Evolutionary conservation across 2,888 invertebrate genomes (phyloP).

Genomic region (Piscicola geometra): DNA sequence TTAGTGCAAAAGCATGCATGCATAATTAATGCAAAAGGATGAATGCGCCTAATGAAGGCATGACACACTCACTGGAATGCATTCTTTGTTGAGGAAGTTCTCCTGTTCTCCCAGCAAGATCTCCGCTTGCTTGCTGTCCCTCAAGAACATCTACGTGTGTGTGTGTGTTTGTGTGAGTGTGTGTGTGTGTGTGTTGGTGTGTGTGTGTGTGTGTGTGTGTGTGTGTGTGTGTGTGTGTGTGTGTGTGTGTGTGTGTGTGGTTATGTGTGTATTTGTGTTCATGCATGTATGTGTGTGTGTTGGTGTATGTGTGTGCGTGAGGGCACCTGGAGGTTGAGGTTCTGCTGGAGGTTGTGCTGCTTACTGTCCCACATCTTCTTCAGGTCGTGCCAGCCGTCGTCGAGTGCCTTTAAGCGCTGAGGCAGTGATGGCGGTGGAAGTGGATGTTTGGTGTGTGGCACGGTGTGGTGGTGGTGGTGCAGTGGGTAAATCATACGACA

Average conservation of each 20-base stretch:
- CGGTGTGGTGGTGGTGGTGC: no score
- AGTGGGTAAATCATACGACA: no score
- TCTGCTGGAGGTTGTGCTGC: slow-evolving; percentile 87
- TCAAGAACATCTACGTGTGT: slow-evolving; percentile 69
- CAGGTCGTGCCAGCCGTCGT: slow-evolving; percentile 97
- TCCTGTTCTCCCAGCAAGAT: slow-evolving; percentile 96
- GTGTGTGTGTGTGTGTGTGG: no score
- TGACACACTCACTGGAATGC: slow-evolving; percentile 68
- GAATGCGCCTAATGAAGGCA: background rate
- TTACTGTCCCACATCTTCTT: slow-evolving; percentile 99
- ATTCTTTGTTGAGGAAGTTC: slow-evolving; percentile 91
- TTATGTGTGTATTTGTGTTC: no score
- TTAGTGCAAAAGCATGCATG: background rate
- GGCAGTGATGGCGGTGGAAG: no score
- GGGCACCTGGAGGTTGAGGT: slow-evolving; percentile 65
- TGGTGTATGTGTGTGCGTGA: no score
- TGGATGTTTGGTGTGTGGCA: no score
- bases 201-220: no score
- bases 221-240: no score
- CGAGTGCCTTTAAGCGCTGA: slow-evolving; percentile 83
- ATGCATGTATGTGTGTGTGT: no score
- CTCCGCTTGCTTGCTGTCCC: slow-evolving; percentile 95
- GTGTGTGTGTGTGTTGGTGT: no score
- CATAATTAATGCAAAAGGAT: background rate
- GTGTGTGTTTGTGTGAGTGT: no score